Evolutionary conservation across 2,888 invertebrate species (phyloP), one percentile per base, ranked within the genome.

Genomic region (Trachelus tabidus): DNA sequence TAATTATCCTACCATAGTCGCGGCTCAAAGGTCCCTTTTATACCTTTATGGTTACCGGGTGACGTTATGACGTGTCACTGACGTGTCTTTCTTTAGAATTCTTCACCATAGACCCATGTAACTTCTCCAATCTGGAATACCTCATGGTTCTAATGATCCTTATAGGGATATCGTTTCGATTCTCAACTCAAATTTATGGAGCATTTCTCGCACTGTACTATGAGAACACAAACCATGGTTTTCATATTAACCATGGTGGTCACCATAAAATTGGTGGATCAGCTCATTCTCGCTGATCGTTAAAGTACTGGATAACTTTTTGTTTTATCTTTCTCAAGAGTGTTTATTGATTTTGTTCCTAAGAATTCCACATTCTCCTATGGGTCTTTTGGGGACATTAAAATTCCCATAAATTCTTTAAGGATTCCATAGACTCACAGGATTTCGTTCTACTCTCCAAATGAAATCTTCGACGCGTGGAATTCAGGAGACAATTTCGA

Each of bases 1-100:
- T 90, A 90, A 89, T 90, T 89, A 89, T 89, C 73, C 84, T 83
- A 81, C 78, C 9, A 56, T 76, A 82, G 76, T 75, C 80, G 76
- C 80, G 82, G 86, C 86, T 87, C 87, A 90, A 88, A 89, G 87
- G 85, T 80, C 79, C 79, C 56, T 56, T 56, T 56, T 56, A 56
- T 56, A 34, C 33, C 71, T 71, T 71, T 34, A 34, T 71, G 31
- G 71, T 78, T 79, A 79, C 69, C 76, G 77, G 77, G 77, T 76
- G 83, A 79, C 83, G 79, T 81, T 82, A 82, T 83, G 82, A 81
- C 75, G 82, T 84, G 82, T 83, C 84, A 83, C 82, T 85, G 84
- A 85, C 81, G 84, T 56, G 56, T 56, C 11, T 15, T 75, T n/a
- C 33, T n/a, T 75, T 11, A 11, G 68, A 56, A 75, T 75, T 56